These are phyloP conservation scores for Phoxinus phoxinus DNA, from an alignment of 2,113 vertebrate species.

Conservation along the genomic window DNA sequence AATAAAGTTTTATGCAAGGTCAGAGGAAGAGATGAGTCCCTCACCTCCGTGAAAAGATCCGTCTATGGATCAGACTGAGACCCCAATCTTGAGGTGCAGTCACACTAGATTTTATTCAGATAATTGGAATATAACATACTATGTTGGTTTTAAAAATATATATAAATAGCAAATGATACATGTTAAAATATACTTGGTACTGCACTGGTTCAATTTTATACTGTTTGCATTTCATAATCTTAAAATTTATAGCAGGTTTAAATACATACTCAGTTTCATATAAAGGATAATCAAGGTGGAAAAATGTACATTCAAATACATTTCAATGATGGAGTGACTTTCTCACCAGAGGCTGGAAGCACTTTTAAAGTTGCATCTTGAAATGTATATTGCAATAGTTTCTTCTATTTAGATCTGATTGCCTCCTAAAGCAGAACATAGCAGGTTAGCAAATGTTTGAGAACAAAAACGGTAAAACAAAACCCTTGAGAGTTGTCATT, in stretches of 20 bases:
- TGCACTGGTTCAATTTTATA: not conserved
- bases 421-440: not conserved
- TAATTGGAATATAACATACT: not conserved
- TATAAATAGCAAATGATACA: not conserved
- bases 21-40: not conserved
- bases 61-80: not conserved
- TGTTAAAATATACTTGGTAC: not conserved
- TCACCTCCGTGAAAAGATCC: not conserved
- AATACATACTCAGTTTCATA: not conserved
- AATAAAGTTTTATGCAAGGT: not conserved
- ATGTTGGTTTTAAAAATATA: not conserved
- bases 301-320: not conserved
- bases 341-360: too few species aligned
- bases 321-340: not conserved
- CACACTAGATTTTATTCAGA: not conserved
- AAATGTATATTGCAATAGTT: not conserved
- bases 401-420: not conserved
- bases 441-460: not conserved
- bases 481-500: not conserved
- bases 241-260: not conserved
- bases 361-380: not conserved
- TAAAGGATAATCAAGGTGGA: not conserved
- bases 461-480: not conserved
- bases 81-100: not conserved
- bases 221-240: not conserved